Percentiles rank a stretch among this genome's conserved stretches.
Conservation (phyloP, 1,140 invertebrate genomes). For the Vanessa tameamea region DNA sequence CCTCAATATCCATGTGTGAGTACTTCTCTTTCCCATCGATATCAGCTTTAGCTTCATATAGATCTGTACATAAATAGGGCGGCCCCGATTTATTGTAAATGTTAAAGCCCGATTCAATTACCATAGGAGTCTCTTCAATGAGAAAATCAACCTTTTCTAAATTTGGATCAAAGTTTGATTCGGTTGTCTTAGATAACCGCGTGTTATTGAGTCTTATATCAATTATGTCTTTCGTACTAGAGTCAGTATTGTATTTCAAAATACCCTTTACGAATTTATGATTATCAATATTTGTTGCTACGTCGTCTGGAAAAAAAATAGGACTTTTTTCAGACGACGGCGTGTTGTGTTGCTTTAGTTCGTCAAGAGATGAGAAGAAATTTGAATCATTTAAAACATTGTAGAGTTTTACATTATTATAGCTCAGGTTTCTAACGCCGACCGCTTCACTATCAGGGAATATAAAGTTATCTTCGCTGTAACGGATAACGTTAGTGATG, state of each 20-base stretch:
- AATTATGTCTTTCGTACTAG: neutral
- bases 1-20: conserved; percentile 62
- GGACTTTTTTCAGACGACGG: conserved; percentile 36
- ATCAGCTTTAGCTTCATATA: conserved; percentile 47
- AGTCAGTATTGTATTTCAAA: conserved; percentile 31
- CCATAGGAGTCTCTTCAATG: neutral
- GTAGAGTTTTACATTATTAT: conserved; percentile 41
- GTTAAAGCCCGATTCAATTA: neutral
- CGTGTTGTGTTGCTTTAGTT: conserved; percentile 36
- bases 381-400: conserved; percentile 49
- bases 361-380: conserved; percentile 52
- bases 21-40: conserved; percentile 62
- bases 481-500: conserved; percentile 35
- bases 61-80: conserved; percentile 44
- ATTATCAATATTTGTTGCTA: conserved; percentile 27
- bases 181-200: neutral
- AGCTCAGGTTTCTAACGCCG: conserved; percentile 20
- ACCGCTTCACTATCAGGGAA: conserved; percentile 29
- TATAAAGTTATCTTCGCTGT: conserved; percentile 30
- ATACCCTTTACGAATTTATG: conserved; percentile 42
- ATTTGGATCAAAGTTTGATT: conserved; percentile 26
- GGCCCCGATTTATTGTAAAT: conserved; percentile 32
- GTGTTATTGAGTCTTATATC: neutral
- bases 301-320: conserved; percentile 24
- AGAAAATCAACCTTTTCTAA: conserved; percentile 54